These are phyloP conservation scores for Cheilosia grossa DNA, from an alignment of 2,888 invertebrate species.

Conservation along the genomic window DNA sequence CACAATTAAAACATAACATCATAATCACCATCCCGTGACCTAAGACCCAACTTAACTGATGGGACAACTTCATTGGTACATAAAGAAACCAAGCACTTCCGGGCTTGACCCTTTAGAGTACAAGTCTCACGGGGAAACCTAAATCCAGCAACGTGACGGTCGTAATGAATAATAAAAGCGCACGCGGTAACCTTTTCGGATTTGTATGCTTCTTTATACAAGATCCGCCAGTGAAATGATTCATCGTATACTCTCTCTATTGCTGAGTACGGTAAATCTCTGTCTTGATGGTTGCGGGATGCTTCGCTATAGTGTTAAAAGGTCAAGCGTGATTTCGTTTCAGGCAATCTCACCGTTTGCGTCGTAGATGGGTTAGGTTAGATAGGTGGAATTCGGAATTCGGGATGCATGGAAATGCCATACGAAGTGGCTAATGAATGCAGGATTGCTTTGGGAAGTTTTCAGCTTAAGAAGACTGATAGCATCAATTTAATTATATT, in stretches of 20 bases:
- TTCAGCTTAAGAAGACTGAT: slow-evolving; percentile 16
- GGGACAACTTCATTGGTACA: slow-evolving; percentile 25
- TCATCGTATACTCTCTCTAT: slow-evolving; percentile 37
- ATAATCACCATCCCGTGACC: neutral
- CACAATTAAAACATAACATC: neutral
- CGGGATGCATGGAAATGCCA: slow-evolving; percentile 65
- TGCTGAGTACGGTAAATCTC: slow-evolving; percentile 8
- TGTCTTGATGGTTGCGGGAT: slow-evolving; percentile 30
- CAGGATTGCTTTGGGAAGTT: neutral
- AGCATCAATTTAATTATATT: slow-evolving; percentile 33
- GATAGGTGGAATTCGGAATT: slow-evolving; percentile 49
- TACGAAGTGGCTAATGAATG: slow-evolving; percentile 33
- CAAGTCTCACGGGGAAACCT: slow-evolving; percentile 33
- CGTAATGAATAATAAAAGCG: slow-evolving; percentile 54
- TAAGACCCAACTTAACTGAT: slow-evolving; percentile 1
- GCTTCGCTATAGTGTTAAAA: slow-evolving; percentile 51
- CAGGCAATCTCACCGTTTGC: slow-evolving; percentile 50
- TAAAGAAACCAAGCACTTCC: slow-evolving; percentile 26
- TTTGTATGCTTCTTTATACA: slow-evolving; percentile 54
- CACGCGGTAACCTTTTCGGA: slow-evolving; percentile 67
- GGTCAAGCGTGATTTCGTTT: slow-evolving; percentile 70
- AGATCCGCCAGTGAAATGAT: slow-evolving; percentile 58
- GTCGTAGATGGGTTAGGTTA: slow-evolving; percentile 52
- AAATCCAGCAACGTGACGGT: slow-evolving; percentile 54
- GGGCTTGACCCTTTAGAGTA: slow-evolving; percentile 50